These are phyloP conservation scores for Papilio polyxenes DNA, from an alignment of 1,140 invertebrate genomes.

Conservation along the genomic window DNA sequence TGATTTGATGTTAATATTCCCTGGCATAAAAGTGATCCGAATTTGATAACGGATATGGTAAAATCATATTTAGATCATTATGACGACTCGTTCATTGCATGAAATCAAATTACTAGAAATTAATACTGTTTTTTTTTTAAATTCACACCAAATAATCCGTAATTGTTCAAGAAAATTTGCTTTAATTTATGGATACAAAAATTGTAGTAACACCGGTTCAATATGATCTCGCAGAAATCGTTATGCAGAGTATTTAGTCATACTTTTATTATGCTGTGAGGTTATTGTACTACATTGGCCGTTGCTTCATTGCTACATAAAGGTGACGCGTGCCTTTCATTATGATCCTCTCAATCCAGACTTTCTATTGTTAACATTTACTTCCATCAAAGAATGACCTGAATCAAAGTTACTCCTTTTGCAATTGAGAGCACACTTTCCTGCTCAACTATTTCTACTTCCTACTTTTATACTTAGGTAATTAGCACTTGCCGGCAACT, in stretches of 20 bases:
- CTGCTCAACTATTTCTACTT: neutral
- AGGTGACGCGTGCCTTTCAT: conserved; percentile 6
- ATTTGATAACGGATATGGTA: neutral
- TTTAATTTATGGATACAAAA: too few species aligned
- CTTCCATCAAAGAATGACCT: conserved; percentile 6
- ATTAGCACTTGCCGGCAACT: too few species aligned
- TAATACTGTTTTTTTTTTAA: too few species aligned
- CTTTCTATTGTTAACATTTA: conserved; percentile 21
- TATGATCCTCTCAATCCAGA: neutral
- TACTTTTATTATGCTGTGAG: neutral
- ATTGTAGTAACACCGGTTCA: too few species aligned
- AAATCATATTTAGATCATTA: neutral
- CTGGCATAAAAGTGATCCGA: neutral
- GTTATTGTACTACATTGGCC: conserved; percentile 11
- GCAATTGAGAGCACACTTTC: neutral
- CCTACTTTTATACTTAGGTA: neutral
- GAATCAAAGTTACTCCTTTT: neutral
- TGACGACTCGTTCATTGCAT: neutral
- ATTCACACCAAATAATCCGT: too few species aligned
- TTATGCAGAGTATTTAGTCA: neutral
- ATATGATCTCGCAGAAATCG: neutral
- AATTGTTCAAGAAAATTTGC: too few species aligned
- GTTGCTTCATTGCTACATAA: conserved; percentile 10
- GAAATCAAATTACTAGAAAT: neutral
- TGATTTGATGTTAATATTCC: too few species aligned